Evolutionary conservation across 2,113 vertebrate genomes (phyloP).

Genomic region (Azemiops feae): DNA sequence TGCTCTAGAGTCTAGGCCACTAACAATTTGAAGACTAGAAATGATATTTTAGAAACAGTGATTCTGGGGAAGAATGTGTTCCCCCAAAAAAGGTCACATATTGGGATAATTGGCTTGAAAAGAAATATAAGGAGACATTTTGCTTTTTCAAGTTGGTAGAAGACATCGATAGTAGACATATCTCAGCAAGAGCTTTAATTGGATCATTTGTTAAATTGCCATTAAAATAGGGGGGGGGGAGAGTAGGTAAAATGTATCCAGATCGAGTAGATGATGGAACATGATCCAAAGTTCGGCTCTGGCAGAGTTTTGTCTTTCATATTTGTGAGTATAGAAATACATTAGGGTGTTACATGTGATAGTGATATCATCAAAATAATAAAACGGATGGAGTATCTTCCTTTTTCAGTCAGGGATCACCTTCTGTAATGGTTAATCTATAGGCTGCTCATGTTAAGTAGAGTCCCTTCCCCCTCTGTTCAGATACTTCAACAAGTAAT

Average conservation of each 20-base stretch:
- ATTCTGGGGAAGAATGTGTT: background rate
- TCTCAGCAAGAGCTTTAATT: no score
- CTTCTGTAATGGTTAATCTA: background rate
- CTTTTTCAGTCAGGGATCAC: background rate
- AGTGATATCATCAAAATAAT: background rate
- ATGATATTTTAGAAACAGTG: background rate
- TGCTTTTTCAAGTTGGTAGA: background rate
- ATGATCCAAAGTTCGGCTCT: background rate
- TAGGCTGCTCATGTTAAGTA: background rate
- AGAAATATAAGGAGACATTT: background rate
- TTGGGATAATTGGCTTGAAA: background rate
- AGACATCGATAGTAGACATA: background rate
- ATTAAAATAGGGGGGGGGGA: no score
- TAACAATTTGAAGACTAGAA: background rate
- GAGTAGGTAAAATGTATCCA: background rate
- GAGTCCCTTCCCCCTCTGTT: background rate
- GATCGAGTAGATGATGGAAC: background rate
- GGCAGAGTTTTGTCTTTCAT: background rate
- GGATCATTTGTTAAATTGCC: no score
- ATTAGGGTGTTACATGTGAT: background rate
- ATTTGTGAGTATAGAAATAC: background rate
- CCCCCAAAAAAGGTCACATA: background rate
- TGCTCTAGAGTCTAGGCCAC: background rate
- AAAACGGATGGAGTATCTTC: background rate
- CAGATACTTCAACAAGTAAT: background rate